Percentiles rank a stretch among this genome's conserved stretches.
Conservation (phyloP, 1,140 invertebrate genomes). For the Hyles vespertilio region DNA sequence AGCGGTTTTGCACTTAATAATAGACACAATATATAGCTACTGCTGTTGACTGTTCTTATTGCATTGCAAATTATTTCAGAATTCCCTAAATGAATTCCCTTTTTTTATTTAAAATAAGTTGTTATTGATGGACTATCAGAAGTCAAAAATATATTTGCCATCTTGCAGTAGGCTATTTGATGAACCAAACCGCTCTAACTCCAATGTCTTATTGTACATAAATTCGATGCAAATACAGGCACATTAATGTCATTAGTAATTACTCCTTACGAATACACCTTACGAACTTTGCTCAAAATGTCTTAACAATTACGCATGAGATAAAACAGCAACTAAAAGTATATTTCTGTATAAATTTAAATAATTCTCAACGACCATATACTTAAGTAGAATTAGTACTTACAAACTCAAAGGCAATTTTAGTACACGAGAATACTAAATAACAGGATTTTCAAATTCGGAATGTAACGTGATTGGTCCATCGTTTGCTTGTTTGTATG, state of each 20-base stretch:
- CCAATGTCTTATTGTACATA: slow-evolving; percentile 2
- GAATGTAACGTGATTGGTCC: slow-evolving; percentile 16
- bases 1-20: neutral
- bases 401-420: no score
- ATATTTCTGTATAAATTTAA: neutral
- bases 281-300: neutral
- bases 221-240: slow-evolving; percentile 4
- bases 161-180: neutral
- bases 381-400: slow-evolving; percentile 4
- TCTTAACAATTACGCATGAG: neutral
- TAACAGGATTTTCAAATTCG: slow-evolving; percentile 14
- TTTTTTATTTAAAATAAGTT: no score
- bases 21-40: no score
- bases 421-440: neutral
- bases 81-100: no score
- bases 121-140: no score
- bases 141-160: no score
- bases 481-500: slow-evolving; percentile 10
- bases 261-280: neutral
- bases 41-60: no score
- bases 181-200: neutral
- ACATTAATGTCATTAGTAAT: slow-evolving; percentile 4
- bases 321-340: neutral
- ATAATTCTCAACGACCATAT: neutral
- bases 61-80: no score